Conservation (phyloP, 2,888 invertebrate species). For the Opisthograptis luteolata region DNA sequence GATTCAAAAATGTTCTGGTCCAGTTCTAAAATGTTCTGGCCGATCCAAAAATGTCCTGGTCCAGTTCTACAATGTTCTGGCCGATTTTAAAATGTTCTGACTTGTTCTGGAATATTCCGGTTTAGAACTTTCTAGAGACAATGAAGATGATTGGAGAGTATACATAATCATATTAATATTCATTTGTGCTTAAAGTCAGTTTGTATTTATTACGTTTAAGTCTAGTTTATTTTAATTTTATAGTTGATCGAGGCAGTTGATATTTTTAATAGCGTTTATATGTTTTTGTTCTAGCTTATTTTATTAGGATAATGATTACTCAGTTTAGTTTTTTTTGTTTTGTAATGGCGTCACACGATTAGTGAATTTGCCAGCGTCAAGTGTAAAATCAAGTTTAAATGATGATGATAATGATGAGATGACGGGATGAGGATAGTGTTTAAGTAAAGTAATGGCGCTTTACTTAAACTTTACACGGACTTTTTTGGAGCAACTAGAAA, state of each 20-base stretch:
- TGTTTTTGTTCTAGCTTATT: background rate
- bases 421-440: too few relatives aligned
- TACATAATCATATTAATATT: too few relatives aligned
- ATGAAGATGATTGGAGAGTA: background rate
- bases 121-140: constrained; percentile 1
- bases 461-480: too few relatives aligned
- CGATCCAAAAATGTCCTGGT: background rate
- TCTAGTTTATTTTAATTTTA: constrained; percentile 5
- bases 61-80: background rate
- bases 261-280: constrained; percentile 1
- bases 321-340: too few relatives aligned
- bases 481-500: too few relatives aligned
- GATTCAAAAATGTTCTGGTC: too few relatives aligned
- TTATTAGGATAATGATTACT: too few relatives aligned
- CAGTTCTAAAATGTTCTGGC: background rate
- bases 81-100: background rate
- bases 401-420: too few relatives aligned
- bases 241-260: constrained; percentile 5
- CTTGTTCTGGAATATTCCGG: background rate
- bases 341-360: too few relatives aligned
- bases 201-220: constrained; percentile 18
- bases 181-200: constrained; percentile 3
- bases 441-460: too few relatives aligned
- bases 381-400: too few relatives aligned
- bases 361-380: too few relatives aligned